phyloP scores from a whole-genome alignment of 1,140 invertebrate genomes.

The Drosophila orosa region DNA sequence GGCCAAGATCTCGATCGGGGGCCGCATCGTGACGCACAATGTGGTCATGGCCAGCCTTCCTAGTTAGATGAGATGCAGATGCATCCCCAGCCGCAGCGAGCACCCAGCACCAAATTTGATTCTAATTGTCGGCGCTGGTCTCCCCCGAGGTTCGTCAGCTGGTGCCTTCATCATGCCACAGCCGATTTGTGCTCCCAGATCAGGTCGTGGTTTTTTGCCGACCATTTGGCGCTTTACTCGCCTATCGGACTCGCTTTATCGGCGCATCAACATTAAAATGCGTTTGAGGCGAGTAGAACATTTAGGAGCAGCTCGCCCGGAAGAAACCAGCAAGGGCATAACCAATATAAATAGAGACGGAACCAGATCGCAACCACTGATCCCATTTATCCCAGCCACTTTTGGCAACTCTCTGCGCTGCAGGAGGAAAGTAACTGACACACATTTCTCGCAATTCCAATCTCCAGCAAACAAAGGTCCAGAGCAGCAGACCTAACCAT shows the following conservation, averaged over 20 bases:
- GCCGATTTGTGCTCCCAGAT: conserved; percentile 40
- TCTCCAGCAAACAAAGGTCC: conserved; percentile 29
- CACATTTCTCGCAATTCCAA: conserved; percentile 46
- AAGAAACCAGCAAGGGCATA: neutral
- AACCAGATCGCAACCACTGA: neutral
- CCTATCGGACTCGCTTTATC: conserved; percentile 37
- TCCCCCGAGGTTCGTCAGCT: conserved; percentile 28
- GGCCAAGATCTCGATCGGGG: conserved; percentile 39
- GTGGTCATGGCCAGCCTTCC: conserved; percentile 60
- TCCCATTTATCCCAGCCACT: neutral
- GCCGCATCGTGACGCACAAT: conserved; percentile 74
- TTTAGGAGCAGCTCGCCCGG: neutral
- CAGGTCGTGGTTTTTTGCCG: conserved; percentile 12
- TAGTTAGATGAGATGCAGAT: conserved; percentile 46
- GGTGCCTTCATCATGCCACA: conserved; percentile 40
- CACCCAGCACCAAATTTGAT: conserved; percentile 70
- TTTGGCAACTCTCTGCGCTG: neutral
- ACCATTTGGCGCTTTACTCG: conserved; percentile 48
- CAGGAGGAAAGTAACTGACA: conserved; percentile 37
- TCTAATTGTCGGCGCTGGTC: conserved; percentile 70
- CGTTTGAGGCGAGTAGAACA: neutral
- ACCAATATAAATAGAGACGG: conserved; percentile 8
- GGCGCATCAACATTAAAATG: conserved; percentile 33
- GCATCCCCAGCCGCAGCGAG: neutral
- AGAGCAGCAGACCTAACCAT: conserved; percentile 6